Evolutionary conservation across 2,113 vertebrate genomes (phyloP), one percentile per base, ranked within the genome.

Genomic region (Upupa epops): DNA sequence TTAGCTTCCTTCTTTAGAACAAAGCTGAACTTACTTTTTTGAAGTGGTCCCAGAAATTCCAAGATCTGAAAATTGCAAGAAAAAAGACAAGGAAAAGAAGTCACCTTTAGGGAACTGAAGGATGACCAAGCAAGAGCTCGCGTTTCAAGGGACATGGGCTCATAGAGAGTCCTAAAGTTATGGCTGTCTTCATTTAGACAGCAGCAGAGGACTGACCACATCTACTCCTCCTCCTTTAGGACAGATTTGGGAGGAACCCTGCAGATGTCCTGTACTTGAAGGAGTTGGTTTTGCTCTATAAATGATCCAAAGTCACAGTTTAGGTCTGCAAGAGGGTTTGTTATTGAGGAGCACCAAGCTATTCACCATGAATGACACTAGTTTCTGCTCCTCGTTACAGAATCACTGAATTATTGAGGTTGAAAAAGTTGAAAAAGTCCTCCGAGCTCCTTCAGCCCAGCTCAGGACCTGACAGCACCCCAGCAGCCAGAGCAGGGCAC

Each of bases 11-110:
- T 36, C 56, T 34, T 78, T 72, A 25, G 56, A 92, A 40, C 5
- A 31, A 78, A 81, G 17, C 45, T 84, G 65, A 40, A 98, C 99
- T 99, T 98, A 99, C 99, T 99, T 99, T 97, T 99, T 99, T 77
- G 97, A 97, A 97, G 98, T 89, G 74, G 98, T 97, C 92, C 98
- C 96, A 98, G 98, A 98, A 97, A 98, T 98, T 84, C 99, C 99
- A 97, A 99, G 98, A 95, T 99, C 99, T 99, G 97, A 81, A 97
- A 95, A 87, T 83, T n/a, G 2, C 25, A 84, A 91, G 10, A 5
- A 36, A 88, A 73, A 84, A 51, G 18, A 36, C 34, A 24, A 31
- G 32, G 40, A 26, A 11, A 6, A 28, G 17, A 51, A 70, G 95
- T 70, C 75, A 70, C 1, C 1, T 81, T 88, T n/a, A 46, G 26